phyloP scores from a whole-genome alignment of 2,888 invertebrate species.

The Aelia acuminata region DNA sequence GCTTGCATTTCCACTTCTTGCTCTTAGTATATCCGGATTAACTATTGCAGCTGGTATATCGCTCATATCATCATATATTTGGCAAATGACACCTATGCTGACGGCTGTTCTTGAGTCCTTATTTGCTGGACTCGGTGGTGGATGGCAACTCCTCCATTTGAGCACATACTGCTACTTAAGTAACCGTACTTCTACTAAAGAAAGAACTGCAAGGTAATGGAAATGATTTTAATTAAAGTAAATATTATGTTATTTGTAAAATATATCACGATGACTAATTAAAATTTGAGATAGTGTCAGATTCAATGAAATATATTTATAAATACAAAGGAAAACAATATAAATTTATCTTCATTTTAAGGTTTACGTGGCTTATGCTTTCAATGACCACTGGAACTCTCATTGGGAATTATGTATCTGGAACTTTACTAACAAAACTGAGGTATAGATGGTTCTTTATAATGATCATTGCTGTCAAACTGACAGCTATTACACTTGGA shows the following conservation, averaged over 20 bases:
- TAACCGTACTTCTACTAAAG: neutral
- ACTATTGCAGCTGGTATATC: slow-evolving; percentile 15
- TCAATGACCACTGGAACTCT: slow-evolving; percentile 36
- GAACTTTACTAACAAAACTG: neutral
- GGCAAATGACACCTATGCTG: slow-evolving; percentile 26
- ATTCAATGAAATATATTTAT: neutral
- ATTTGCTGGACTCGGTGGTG: slow-evolving; percentile 19
- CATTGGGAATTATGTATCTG: slow-evolving; percentile 22
- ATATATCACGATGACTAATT: neutral
- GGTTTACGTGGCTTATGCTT: slow-evolving; percentile 38
- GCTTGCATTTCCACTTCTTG: slow-evolving; percentile 28
- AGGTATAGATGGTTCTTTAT: neutral
- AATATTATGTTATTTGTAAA: no score
- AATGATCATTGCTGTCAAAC: slow-evolving; percentile 32
- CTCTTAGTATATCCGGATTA: neutral
- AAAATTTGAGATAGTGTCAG: neutral
- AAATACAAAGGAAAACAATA: neutral
- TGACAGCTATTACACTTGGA: slow-evolving; percentile 24
- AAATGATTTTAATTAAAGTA: neutral
- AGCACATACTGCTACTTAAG: slow-evolving; percentile 39
- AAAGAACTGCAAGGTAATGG: slow-evolving; percentile 24
- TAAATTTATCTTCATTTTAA: neutral
- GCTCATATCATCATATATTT: slow-evolving; percentile 9
- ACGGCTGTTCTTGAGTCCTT: slow-evolving; percentile 24
- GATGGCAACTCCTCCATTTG: slow-evolving; percentile 36